Conservation (phyloP, 2,797 vertebrate species). For the Squalus acanthias region DNA sequence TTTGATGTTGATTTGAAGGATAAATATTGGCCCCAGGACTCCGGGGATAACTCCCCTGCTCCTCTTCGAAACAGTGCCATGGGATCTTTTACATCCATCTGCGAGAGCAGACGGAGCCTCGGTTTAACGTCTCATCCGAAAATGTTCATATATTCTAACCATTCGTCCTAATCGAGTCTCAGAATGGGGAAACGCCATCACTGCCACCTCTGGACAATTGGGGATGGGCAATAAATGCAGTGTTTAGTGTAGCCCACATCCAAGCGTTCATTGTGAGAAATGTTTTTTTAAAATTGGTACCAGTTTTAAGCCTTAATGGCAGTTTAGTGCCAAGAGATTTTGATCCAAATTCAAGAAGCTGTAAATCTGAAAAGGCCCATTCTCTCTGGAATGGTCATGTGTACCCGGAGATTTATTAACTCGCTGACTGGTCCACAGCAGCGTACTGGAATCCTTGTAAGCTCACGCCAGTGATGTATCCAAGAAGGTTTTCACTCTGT, state of each 20-base stretch:
- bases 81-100: too few relatives aligned
- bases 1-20: too few relatives aligned
- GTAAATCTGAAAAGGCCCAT: background rate
- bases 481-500: background rate
- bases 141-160: background rate
- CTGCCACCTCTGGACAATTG: background rate
- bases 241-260: background rate
- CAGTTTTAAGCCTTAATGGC: too few relatives aligned
- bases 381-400: background rate
- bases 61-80: too few relatives aligned
- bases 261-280: background rate
- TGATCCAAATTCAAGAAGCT: background rate
- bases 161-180: background rate
- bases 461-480: background rate
- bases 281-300: too few relatives aligned
- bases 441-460: background rate
- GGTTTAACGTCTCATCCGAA: too few relatives aligned
- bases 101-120: too few relatives aligned
- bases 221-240: background rate
- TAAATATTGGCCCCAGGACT: too few relatives aligned
- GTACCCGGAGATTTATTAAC: background rate
- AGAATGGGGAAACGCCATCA: background rate
- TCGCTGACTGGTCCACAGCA: background rate
- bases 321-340: background rate
- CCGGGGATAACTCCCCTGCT: too few relatives aligned